phyloP scores from a whole-genome alignment of 2,797 vertebrate species.

The Notolabrus celidotus region DNA sequence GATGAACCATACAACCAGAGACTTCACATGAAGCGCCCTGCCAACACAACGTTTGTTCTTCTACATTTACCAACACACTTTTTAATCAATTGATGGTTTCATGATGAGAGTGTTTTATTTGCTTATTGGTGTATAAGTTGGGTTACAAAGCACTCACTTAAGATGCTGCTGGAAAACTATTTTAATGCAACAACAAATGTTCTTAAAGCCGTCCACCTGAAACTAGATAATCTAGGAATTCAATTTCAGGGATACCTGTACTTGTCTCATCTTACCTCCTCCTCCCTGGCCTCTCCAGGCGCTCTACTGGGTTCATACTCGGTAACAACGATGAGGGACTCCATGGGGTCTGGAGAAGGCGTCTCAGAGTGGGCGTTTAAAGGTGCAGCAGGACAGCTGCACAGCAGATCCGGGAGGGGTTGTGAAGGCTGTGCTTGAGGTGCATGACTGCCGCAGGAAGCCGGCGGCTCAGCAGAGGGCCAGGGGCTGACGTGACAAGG shows the following conservation, averaged over 20 bases:
- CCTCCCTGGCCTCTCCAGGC: slow-evolving; percentile 50
- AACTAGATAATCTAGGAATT: not conserved
- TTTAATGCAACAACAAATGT: not conserved
- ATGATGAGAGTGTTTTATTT: too few species aligned
- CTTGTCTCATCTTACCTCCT: slow-evolving; percentile 69
- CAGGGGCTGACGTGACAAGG: slow-evolving; percentile 88
- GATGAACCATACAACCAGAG: too few species aligned
- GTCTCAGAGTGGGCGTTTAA: slow-evolving; percentile 69
- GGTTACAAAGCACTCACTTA: too few species aligned
- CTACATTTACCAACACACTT: too few species aligned
- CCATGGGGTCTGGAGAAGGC: slow-evolving; percentile 87
- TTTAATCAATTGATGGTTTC: too few species aligned
- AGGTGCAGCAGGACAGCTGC: slow-evolving; percentile 80
- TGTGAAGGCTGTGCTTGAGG: slow-evolving; percentile 71
- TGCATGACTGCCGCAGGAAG: slow-evolving; percentile 78
- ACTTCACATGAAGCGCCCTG: too few species aligned
- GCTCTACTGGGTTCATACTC: slow-evolving; percentile 88
- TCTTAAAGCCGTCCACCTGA: not conserved
- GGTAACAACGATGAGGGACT: slow-evolving; percentile 93
- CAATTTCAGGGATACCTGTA: not conserved
- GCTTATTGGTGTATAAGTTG: too few species aligned
- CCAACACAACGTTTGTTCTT: too few species aligned
- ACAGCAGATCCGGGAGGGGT: slow-evolving; percentile 85
- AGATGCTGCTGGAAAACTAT: too few species aligned
- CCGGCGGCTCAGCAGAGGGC: slow-evolving; percentile 77